These are phyloP conservation scores for Eupithecia abbreviata DNA, from an alignment of 2,888 invertebrate genomes.

Conservation along the genomic window DNA sequence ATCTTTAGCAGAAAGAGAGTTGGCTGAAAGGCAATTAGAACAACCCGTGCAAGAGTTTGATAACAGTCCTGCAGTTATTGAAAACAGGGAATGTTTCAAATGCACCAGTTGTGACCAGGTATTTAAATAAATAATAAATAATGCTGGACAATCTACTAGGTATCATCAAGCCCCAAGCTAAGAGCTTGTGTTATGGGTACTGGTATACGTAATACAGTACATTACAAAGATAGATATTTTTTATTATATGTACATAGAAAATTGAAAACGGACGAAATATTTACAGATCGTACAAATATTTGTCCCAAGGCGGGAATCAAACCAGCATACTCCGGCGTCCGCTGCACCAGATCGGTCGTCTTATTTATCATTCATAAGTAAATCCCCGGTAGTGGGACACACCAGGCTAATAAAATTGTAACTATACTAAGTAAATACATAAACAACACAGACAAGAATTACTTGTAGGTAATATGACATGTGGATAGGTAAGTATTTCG, in stretches of 20 bases:
- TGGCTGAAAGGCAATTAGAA: constrained; percentile 21
- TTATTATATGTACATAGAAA: too few species aligned
- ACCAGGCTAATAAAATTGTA: too few species aligned
- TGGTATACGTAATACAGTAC: too few species aligned
- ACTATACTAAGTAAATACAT: background rate
- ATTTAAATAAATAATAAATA: constrained; percentile 14
- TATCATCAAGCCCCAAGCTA: too few species aligned
- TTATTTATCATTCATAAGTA: constrained; percentile 5
- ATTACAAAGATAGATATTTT: too few species aligned
- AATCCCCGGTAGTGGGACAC: background rate
- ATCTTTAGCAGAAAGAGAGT: constrained; percentile 18
- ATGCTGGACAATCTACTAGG: too few species aligned
- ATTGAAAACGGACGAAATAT: too few species aligned
- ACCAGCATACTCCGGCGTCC: too few species aligned
- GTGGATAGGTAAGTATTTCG: background rate
- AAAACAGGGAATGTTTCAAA: constrained; percentile 51
- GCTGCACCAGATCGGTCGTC: too few species aligned
- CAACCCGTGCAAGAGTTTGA: constrained; percentile 22
- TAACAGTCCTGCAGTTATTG: constrained; percentile 5
- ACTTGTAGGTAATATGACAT: background rate
- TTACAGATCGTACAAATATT: too few species aligned
- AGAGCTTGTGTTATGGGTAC: too few species aligned
- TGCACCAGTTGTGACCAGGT: constrained; percentile 66
- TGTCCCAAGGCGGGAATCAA: too few species aligned
- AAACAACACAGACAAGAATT: background rate